Evolutionary conservation across 1,140 invertebrate species (phyloP), one percentile per base, ranked within the genome.

Genomic region (Drosophila serrata): DNA sequence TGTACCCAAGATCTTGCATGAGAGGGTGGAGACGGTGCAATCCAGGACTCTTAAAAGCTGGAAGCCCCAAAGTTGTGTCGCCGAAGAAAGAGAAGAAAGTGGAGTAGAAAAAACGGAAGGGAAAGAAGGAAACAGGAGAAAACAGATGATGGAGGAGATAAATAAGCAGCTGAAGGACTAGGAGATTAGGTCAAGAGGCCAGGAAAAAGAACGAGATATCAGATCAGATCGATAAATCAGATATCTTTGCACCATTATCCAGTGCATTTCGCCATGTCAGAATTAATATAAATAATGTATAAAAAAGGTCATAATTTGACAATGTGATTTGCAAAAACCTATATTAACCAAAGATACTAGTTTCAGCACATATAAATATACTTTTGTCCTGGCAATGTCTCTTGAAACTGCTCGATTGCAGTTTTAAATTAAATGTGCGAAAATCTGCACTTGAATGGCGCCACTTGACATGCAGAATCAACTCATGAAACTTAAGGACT

Each of bases 381-480:
- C 8, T 6, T 49, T 3, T 22, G 7, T 15, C 29, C 31, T 35
- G 31, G 6, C 11, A 13, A 51, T 33, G 3, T 33, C 17, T 13
- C n/a, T 15, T 51, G 12, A 22, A 22, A 8, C 31, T 53, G 12
- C 27, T 31, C 29, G 48, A 51, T 31, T 51, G n/a, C 19, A 35
- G 31, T 13, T 64, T 31, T 24, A 68, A 40, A 53, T 69, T 61
- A 88, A 79, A 60, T 90, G 85, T 90, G 84, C 84, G 77, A 90
- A 88, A 78, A 84, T 90, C 77, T 80, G 76, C 84, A 84, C 84
- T 88, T 75, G 81, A 90, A 61, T 59, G 49, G 17, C 49, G 61
- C 80, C 85, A 88, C 84, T 88, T 90, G 84, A 88, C 76, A 69
- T 19, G 39, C 68, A 76, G 51, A 51, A 67, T 51, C 37, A 37